Percentiles rank a stretch among this genome's conserved stretches.
phyloP scores from a whole-genome alignment of 2,888 invertebrate genomes.

The Neoitamus cyanurus region DNA sequence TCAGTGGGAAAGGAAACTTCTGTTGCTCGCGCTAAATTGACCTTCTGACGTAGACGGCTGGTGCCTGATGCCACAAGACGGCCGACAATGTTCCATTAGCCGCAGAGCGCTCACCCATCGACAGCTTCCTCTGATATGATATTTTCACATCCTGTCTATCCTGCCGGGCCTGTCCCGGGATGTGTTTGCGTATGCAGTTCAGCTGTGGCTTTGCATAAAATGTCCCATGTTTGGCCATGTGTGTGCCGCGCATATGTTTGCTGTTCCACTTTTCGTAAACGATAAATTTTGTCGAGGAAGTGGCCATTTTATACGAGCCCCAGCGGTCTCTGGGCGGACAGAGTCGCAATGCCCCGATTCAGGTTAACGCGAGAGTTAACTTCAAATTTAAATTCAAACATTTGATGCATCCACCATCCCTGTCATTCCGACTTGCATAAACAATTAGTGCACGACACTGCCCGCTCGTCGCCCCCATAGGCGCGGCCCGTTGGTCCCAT shows the following conservation, averaged over 20 bases:
- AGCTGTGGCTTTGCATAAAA: slow-evolving; percentile 50
- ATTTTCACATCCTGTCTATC: slow-evolving; percentile 35
- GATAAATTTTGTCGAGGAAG: slow-evolving; percentile 40
- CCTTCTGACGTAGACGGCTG: background rate
- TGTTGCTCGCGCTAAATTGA: background rate
- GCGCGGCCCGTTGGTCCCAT: background rate
- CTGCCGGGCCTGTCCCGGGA: background rate
- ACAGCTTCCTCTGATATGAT: slow-evolving; percentile 27
- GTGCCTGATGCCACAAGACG: background rate
- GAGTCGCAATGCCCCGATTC: background rate
- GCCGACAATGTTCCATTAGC: background rate
- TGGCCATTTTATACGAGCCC: slow-evolving; percentile 33
- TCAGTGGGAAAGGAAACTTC: background rate
- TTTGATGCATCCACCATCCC: slow-evolving; percentile 49
- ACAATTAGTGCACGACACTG: slow-evolving; percentile 47
- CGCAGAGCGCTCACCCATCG: background rate
- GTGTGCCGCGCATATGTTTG: slow-evolving; percentile 48
- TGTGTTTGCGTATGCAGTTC: slow-evolving; percentile 36
- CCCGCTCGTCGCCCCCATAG: background rate
- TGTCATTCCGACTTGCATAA: slow-evolving; percentile 50
- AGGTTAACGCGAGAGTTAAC: slow-evolving; percentile 48
- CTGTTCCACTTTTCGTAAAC: slow-evolving; percentile 46
- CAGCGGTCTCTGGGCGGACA: background rate
- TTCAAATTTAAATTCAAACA: slow-evolving; percentile 51
- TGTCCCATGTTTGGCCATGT: slow-evolving; percentile 49